These are phyloP conservation scores for Motacilla tschutschensis DNA, from an alignment of 2,113 vertebrate species.

Conservation along the genomic window DNA sequence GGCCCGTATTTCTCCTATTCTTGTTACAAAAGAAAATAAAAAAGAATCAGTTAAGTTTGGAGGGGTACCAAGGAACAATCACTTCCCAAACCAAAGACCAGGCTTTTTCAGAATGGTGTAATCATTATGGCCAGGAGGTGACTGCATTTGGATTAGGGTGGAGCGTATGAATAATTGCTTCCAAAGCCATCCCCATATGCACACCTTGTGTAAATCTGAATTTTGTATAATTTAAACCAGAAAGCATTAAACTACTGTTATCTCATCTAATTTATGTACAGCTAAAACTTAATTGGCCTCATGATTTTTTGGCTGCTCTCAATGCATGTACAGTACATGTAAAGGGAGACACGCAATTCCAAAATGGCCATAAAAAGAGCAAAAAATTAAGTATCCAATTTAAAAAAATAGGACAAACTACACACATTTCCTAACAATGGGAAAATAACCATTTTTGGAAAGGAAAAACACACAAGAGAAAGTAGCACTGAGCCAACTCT, in stretches of 20 bases:
- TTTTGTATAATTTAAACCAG: slow-evolving; percentile 52
- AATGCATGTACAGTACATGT: slow-evolving; percentile 14
- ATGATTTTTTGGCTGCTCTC: slow-evolving; percentile 58
- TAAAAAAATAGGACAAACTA: slow-evolving; percentile 50
- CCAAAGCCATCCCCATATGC: slow-evolving; percentile 44
- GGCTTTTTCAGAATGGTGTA: slow-evolving; percentile 41
- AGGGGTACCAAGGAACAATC: slow-evolving; percentile 39
- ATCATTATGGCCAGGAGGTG: slow-evolving; percentile 20
- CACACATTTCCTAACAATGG: slow-evolving; percentile 28
- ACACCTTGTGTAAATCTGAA: slow-evolving; percentile 49
- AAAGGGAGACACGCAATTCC: slow-evolving; percentile 42
- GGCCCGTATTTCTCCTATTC: neutral
- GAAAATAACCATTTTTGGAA: slow-evolving; percentile 11
- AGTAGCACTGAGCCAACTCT: slow-evolving; percentile 5
- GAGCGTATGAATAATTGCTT: slow-evolving; percentile 42
- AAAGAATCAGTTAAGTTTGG: slow-evolving; percentile 13
- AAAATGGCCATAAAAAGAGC: slow-evolving; percentile 42
- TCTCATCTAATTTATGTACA: slow-evolving; percentile 63
- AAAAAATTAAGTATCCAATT: slow-evolving; percentile 45
- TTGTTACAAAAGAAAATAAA: neutral
- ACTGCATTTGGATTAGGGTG: slow-evolving; percentile 45
- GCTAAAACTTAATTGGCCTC: slow-evolving; percentile 52
- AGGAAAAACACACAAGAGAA: neutral
- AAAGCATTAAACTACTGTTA: slow-evolving; percentile 51
- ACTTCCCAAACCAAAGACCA: neutral